Percentiles rank a stretch among this genome's conserved stretches.
Conservation (phyloP, 2,113 vertebrate species). For the Nothobranchius kuhntae region DNA sequence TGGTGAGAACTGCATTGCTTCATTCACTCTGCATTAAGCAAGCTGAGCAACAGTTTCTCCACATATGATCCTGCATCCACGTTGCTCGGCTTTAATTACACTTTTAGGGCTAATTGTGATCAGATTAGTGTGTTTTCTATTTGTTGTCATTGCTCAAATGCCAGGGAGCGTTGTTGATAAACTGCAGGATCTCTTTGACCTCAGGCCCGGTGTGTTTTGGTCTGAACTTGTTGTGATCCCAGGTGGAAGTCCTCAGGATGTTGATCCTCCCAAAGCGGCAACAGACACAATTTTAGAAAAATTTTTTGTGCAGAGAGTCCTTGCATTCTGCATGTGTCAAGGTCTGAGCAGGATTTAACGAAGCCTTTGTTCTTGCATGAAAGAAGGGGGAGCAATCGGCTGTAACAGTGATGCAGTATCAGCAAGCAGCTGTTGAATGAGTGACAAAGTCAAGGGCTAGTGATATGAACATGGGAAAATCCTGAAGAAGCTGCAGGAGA, state of each 20-base stretch:
- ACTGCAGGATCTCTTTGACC: constrained; percentile 52
- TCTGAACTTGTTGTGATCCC: constrained; percentile 60
- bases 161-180: constrained; percentile 1
- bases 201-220: constrained; percentile 52
- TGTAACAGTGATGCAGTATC: constrained; percentile 79
- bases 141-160: constrained; percentile 4
- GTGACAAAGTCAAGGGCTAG: constrained; percentile 87
- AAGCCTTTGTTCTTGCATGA: constrained; percentile 73
- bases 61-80: background rate
- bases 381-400: constrained; percentile 70
- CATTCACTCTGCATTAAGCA: background rate
- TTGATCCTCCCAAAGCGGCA: constrained; percentile 65
- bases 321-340: constrained; percentile 76
- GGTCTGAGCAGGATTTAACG: constrained; percentile 66
- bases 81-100: background rate
- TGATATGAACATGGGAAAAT: constrained; percentile 88
- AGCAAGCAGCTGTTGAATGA: constrained; percentile 87
- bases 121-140: constrained; percentile 9
- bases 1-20: background rate
- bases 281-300: constrained; percentile 66
- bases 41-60: background rate
- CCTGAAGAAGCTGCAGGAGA: constrained; percentile 73
- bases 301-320: constrained; percentile 67
- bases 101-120: background rate
- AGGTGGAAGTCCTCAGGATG: constrained; percentile 74